phyloP scores from a whole-genome alignment of 2,113 vertebrate species.

The Mugil cephalus region DNA sequence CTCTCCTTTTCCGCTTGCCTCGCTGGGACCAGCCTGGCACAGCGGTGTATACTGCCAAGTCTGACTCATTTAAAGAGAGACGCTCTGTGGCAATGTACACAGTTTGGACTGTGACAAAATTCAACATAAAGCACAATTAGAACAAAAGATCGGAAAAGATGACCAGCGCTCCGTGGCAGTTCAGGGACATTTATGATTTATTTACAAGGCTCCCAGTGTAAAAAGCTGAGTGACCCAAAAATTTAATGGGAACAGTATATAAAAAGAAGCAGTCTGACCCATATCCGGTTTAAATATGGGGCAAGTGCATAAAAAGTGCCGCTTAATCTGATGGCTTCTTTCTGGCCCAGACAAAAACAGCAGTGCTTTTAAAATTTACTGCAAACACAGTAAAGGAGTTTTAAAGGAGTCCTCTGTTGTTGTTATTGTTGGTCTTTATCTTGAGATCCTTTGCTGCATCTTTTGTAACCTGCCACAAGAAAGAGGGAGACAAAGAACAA shows the following conservation, averaged over 20 bases:
- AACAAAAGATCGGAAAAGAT: conserved; percentile 29
- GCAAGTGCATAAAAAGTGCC: conserved; percentile 52
- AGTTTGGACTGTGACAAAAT: conserved; percentile 1
- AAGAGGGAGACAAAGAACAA: conserved; percentile 29
- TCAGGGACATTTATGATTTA: conserved; percentile 68
- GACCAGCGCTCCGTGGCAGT: conserved; percentile 33
- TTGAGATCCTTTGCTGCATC: conserved; percentile 12
- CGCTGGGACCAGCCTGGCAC: conserved; percentile 48
- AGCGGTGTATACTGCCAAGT: conserved; percentile 39
- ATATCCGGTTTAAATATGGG: conserved; percentile 61
- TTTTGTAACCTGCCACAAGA: conserved; percentile 45
- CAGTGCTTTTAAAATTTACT: conserved; percentile 37
- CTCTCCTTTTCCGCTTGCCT: conserved; percentile 58
- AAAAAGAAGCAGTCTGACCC: conserved; percentile 72
- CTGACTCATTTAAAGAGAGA: conserved; percentile 54
- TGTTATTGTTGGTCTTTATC: conserved; percentile 33
- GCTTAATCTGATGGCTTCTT: conserved; percentile 36
- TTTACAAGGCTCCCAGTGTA: conserved; percentile 51
- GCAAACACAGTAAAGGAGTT: background rate
- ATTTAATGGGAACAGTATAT: conserved; percentile 73
- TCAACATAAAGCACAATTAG: conserved; percentile 9
- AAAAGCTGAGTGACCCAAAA: conserved; percentile 73
- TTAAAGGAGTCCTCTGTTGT: conserved; percentile 5
- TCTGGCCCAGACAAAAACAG: conserved; percentile 34
- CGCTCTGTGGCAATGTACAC: conserved; percentile 12